Evolutionary conservation across 2,113 vertebrate species (phyloP), one percentile per base, ranked within the genome.

Genomic region (Solea senegalensis): DNA sequence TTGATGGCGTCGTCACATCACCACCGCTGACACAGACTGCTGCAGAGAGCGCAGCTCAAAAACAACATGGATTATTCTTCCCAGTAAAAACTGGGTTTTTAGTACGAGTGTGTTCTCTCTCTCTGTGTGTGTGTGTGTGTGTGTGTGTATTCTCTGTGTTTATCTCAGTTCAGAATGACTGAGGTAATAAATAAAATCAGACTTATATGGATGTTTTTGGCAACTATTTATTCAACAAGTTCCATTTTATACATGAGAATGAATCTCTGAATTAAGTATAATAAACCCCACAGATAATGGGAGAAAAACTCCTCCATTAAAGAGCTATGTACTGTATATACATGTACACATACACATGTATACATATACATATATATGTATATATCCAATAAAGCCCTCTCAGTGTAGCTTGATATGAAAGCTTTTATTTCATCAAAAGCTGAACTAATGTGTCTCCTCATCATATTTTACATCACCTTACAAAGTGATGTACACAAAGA

Each of bases 201-300:
- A 53, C 80, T 82, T 63, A n/a, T 56, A 59, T 60, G 63, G 64
- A 75, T 52, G 50, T 91, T 90, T 91, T 91, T 88, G 76, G 86
- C 78, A 91, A 89, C 86, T 90, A 87, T 91, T 91, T 91, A 92
- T 90, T 92, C 74, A 91, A 91, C 90, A 88, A 78, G 88, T 92
- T 81, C 69, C 73, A 90, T 91, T 90, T 86, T 83, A 90, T 90
- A 93, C 90, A 92, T 85, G 80, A 87, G 78, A 89, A 92, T 65
- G 74, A 88, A 82, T 69, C 81, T 91, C 87, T 86, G 89, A 91
- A 91, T 83, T 63, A 81, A 92, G 86, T 84, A 84, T 82, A 85
- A 88, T 82, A 86, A 90, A 91, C 78, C 72, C 76, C 85, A 86
- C 66, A 78, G 77, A 83, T 85, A 87, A 69, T 77, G 70, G 71